A percentile compares a stretch with the other conserved stretches of the same genome.
phyloP scores from a whole-genome alignment of 2,797 vertebrate genomes.

The Brotula barbata region DNA sequence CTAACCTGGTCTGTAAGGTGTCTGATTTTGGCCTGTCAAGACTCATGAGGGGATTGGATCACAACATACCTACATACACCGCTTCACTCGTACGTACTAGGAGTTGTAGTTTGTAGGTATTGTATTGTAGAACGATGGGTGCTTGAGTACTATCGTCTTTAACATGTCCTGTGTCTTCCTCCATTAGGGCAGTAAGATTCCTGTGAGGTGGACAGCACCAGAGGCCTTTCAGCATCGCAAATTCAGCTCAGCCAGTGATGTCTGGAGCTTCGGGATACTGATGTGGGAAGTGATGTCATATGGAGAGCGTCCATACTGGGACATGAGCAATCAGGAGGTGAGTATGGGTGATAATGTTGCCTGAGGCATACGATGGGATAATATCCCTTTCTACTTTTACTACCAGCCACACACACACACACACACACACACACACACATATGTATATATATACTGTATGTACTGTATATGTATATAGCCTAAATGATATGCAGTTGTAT shows the following conservation, averaged over 20 bases:
- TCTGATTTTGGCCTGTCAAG: constrained; percentile 93
- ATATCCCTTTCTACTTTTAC: no score
- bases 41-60: constrained; percentile 87
- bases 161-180: background rate
- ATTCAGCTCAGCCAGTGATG: constrained; percentile 83
- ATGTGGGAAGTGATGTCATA: constrained; percentile 89
- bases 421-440: no score
- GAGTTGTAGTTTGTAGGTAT: background rate
- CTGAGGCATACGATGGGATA: background rate
- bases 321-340: constrained; percentile 87
- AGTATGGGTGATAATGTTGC: constrained; percentile 29
- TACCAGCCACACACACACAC: no score
- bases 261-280: constrained; percentile 83
- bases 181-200: constrained; percentile 83
- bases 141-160: no score
- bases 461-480: no score
- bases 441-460: no score
- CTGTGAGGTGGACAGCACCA: constrained; percentile 82
- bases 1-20: constrained; percentile 94
- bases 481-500: constrained; percentile 27
- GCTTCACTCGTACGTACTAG: constrained; percentile 76
- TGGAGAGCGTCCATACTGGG: constrained; percentile 84
- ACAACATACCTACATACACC: constrained; percentile 84
- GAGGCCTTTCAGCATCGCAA: constrained; percentile 86
- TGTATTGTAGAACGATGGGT: no score